Evolutionary conservation across 2,113 vertebrate species (phyloP), one percentile per base, ranked within the genome.

Genomic region (Grallaria varia): DNA sequence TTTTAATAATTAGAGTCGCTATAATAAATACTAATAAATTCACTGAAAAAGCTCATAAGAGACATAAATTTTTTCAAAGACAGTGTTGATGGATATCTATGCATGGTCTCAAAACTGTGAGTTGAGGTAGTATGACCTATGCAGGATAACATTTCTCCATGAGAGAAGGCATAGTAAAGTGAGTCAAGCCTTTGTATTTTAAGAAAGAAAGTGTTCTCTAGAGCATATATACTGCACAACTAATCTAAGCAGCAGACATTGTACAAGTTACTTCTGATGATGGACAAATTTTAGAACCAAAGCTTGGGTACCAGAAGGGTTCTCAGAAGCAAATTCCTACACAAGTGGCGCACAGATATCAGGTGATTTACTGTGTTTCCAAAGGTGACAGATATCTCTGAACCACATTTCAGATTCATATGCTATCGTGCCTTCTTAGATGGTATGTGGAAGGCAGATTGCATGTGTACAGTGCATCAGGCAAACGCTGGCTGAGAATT

Each of bases 391-490:
- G 45, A 17, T 9, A 10, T 56, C 21, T 71, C 31, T 14, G 42
- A 62, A n/a, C 24, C 74, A 9, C 42, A n/a, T 74, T 56, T 66
- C 69, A 27, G 15, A 33, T 66, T 75, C 63, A 28, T 13, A 9
- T 3, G 14, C 22, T 18, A 10, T 42, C 62, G 40, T 40, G 17
- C 52, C 30, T 37, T 66, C 59, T 74, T 24, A 58, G 42, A 30
- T 12, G 3, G 28, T 18, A 28, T 0, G 0, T 31, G 47, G 22
- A 68, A 75, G 12, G 28, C 33, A 40, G 52, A 44, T 6, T 44
- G 31, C 20, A 33, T 0, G 0, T 19, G 3, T 4, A 14, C 4
- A 44, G 24, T 3, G 4, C n/a, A 11, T 33, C 0, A 8, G 40
- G 28, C 40, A 31, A n/a, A 69, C 7, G 5, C 12, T 15, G 14